Conservation (phyloP, 2,113 vertebrate species). For the Ciconia boyciana region DNA sequence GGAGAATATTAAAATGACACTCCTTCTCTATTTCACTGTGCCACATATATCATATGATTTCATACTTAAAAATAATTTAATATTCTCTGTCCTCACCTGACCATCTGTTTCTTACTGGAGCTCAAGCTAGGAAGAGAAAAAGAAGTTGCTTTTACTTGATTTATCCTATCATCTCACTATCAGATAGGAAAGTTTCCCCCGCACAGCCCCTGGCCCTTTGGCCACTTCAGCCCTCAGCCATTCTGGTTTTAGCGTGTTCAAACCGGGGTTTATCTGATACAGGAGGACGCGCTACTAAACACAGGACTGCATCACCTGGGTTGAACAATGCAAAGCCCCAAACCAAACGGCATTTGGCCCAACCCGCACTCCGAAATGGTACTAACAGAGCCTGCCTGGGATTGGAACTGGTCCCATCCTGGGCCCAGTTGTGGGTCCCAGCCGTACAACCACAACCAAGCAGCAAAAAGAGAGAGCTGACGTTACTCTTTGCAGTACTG, state of each 20-base stretch:
- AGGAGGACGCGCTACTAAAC: background rate
- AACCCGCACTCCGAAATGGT: background rate
- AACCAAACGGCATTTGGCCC: background rate
- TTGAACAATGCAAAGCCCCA: background rate
- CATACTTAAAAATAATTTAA: background rate
- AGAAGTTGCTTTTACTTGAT: background rate
- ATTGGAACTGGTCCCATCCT: background rate
- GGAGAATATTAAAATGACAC: background rate
- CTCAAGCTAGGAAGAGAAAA: background rate
- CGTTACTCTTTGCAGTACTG: background rate
- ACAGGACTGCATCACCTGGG: background rate
- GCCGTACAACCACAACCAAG: background rate
- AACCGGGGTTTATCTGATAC: background rate
- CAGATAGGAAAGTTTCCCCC: background rate
- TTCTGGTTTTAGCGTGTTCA: background rate
- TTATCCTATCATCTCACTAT: background rate
- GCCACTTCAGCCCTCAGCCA: background rate
- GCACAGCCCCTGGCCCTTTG: background rate
- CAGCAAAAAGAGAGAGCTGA: background rate
- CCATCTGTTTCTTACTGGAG: background rate
- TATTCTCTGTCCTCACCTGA: slow-evolving; percentile 18
- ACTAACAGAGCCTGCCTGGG: background rate
- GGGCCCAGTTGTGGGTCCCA: background rate
- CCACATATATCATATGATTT: background rate
- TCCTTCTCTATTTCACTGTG: background rate